Evolutionary conservation across 2,113 vertebrate genomes (phyloP).

Genomic region (Gallinago paraguaiae): DNA sequence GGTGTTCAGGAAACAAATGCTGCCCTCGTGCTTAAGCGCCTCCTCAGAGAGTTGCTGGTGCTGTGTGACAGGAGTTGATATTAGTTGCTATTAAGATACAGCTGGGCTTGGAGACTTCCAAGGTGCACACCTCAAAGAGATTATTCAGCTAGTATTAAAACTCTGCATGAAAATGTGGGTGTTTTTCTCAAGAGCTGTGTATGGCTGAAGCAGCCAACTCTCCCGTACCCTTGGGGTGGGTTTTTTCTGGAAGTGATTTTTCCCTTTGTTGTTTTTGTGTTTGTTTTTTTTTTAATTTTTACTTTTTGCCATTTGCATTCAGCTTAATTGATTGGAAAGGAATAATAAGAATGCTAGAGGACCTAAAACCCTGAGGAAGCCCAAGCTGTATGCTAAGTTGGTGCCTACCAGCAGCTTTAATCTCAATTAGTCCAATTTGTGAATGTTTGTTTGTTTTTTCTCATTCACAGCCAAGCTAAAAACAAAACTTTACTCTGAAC

Average conservation of each 20-base stretch:
- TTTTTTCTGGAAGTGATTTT: not conserved
- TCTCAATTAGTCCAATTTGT: conserved; percentile 44
- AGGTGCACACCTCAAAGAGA: not conserved
- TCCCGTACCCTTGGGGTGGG: not conserved
- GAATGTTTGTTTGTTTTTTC: conserved; percentile 40
- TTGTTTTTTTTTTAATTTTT: not conserved
- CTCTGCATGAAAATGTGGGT: conserved; percentile 2
- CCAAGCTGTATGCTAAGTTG: not conserved
- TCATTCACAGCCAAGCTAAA: conserved; percentile 51
- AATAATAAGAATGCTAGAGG: not conserved
- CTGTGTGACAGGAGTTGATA: not conserved
- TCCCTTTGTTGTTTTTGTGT: not conserved
- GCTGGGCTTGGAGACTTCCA: not conserved
- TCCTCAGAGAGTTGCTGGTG: not conserved
- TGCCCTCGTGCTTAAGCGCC: not conserved
- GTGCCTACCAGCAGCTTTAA: conserved; percentile 45
- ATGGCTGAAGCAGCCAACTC: not conserved
- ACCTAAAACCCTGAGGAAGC: conserved; percentile 1
- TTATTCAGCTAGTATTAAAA: not conserved
- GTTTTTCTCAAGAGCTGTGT: not conserved
- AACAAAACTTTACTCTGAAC: conserved; percentile 49
- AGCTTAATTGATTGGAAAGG: conserved; percentile 36
- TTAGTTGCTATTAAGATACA: conserved; percentile 26
- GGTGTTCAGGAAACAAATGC: not conserved
- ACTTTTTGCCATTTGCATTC: not conserved